Conservation (phyloP, 1,140 invertebrate genomes). For the Colletes gigas region DNA sequence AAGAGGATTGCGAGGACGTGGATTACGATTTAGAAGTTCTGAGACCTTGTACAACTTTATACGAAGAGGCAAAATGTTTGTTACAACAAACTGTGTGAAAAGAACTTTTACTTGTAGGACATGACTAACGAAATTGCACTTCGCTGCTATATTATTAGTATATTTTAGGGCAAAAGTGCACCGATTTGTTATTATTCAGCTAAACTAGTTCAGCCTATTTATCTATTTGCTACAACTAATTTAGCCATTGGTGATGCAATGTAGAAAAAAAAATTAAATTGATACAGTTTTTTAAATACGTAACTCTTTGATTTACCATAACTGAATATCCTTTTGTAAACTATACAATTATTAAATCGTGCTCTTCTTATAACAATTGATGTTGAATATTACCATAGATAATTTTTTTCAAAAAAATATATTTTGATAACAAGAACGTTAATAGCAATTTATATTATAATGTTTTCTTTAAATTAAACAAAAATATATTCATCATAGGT, state of each 20-base stretch:
- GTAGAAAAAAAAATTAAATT: constrained; percentile 46
- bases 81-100: constrained; percentile 68
- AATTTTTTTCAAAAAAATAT: neutral
- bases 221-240: constrained; percentile 10
- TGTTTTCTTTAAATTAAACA: neutral
- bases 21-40: constrained; percentile 72
- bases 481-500: neutral
- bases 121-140: constrained; percentile 11
- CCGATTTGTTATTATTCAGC: constrained; percentile 27
- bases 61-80: constrained; percentile 76
- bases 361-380: neutral
- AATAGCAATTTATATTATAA: neutral
- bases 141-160: constrained; percentile 1
- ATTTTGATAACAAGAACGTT: neutral
- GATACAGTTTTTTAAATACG: constrained; percentile 33
- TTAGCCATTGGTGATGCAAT: constrained; percentile 25
- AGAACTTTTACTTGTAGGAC: constrained; percentile 27
- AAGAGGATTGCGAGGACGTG: constrained; percentile 55
- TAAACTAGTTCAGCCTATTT: constrained; percentile 25
- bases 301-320: constrained; percentile 33
- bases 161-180: constrained; percentile 20
- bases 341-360: constrained; percentile 21
- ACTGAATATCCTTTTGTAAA: constrained; percentile 37
- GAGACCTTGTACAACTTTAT: constrained; percentile 74
- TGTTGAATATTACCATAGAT: neutral